These are phyloP conservation scores for Hypsopygia costalis DNA, from an alignment of 2,888 invertebrate species.

Conservation along the genomic window DNA sequence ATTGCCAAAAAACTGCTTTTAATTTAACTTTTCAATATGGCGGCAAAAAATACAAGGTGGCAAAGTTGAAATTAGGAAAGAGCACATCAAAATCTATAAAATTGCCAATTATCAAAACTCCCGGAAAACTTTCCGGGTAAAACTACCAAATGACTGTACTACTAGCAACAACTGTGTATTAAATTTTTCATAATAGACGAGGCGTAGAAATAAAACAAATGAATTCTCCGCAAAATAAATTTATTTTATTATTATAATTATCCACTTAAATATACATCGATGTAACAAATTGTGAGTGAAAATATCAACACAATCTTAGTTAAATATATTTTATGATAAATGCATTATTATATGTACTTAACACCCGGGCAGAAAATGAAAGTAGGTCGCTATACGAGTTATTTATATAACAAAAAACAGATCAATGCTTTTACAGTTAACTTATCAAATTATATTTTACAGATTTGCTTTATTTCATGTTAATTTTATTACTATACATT, in stretches of 20 bases:
- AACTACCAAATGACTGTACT: too few relatives aligned
- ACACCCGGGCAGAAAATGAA: constrained; percentile 30
- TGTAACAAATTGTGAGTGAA: constrained; percentile 67
- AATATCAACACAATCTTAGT: constrained; percentile 56
- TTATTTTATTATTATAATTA: constrained; percentile 55
- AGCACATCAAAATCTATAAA: too few relatives aligned
- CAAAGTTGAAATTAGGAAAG: too few relatives aligned
- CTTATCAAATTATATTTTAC: constrained; percentile 1
- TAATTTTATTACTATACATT: too few relatives aligned
- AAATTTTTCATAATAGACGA: too few relatives aligned
- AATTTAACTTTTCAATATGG: too few relatives aligned
- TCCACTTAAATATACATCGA: constrained; percentile 66
- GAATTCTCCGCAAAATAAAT: constrained; percentile 59
- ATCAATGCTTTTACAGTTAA: constrained; percentile 2
- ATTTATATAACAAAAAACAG: constrained; percentile 1
- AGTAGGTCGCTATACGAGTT: constrained; percentile 4
- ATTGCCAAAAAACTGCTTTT: too few relatives aligned
- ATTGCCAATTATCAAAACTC: too few relatives aligned
- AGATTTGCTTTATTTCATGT: neutral
- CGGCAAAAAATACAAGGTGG: too few relatives aligned
- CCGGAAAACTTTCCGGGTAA: too few relatives aligned
- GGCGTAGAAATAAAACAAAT: too few relatives aligned
- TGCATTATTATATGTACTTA: constrained; percentile 45
- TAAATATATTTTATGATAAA: constrained; percentile 58
- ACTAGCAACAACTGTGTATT: too few relatives aligned